Evolutionary conservation across 2,888 invertebrate genomes (phyloP), one percentile per base, ranked within the genome.

Genomic region (Athalia cordata): DNA sequence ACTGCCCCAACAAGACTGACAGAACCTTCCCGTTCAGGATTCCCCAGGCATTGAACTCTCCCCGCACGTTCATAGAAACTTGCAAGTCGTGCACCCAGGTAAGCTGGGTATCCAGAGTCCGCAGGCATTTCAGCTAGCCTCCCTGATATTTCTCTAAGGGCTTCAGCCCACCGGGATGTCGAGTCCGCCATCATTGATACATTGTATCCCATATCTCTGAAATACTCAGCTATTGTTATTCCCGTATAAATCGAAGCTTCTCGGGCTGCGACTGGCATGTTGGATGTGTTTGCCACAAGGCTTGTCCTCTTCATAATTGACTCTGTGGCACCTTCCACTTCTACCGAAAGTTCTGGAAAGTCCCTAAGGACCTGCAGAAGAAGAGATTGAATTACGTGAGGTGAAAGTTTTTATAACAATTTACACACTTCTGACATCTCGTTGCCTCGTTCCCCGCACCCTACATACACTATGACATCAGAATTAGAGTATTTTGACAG

Each of bases 51-150:
- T 91, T 96, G 96, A 86, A 98, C 97, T 77, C 98, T 78, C 70
- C 99, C 99, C 82, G 99, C 99, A 86, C 99, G 94, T 93, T 99
- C 99, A 93, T 99, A 99, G 94, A 99, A 99, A 87, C 97, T 97
- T 83, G 99, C 99, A 81, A 99, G 93, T 83, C 99, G 94, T 0
- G 99, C 98, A 59, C 98, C 97, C 89, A 99, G 93, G 92, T 99
- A 99, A 79, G 99, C 99, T 70, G 99, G 99, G 92, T 99, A 99
- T 88, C 99, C 99, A 67, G 94, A 94, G 92, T 97, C 98, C 86
- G 99, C 99, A 87, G 99, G 99, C 99, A 99, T 99, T 93, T 99
- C 99, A 88, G 99, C 99, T 88, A 99, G 93, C 91, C 99, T 98
- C 83, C 95, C 98, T 0, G 98, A 98, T 92, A 99, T 99, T 94